Base-by-base conservation (phyloP, 2,888 invertebrate species). In the Amiota mariae region DNA sequence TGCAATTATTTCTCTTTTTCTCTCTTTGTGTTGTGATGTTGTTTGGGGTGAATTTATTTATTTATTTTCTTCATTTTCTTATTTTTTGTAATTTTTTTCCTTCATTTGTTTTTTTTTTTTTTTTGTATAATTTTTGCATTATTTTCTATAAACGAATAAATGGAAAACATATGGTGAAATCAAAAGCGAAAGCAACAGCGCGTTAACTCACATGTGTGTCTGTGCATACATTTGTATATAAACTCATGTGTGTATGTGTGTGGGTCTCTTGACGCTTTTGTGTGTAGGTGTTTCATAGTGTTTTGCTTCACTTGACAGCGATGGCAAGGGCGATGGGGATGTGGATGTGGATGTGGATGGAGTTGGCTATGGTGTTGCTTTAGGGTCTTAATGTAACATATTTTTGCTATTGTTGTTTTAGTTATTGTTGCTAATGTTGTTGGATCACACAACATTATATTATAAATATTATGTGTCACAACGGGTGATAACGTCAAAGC, bases 391-490 rank as follows among this genome's bases (percentile, higher is more conserved):
- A 63, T 68, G 61, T 49, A 66, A 51, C 24, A 54, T 71, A 66
- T 71, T 15, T 74, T n/a, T 24, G 67, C n/a, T 51, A 24, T 67
- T 51, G 51, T 51, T 67, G 10, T 66, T 63, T 11, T 63, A 12
- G 63, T 36, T 63, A 20, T 59, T 59, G 59, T 15, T 46, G n/a
- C 51, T 57, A 48, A 63, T 71, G 63, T 24, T 24, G 24, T 64
- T 74, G 18, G 48, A 59, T 64, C 24, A 24, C 70, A 75, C 75
- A 84, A 79, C 81, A 75, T 85, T 83, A 85, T 81, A 75, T 85
- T 83, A 85, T 81, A 84, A 82, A 84, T 85, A 85, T 84, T 82
- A 85, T 85, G 79, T 84, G 86, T 85, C 84, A 79, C 84, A 80
- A 79, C 76, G 81, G 75, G 86, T 79, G 84, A 84, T 86, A 84